Evolutionary conservation across 2,797 vertebrate genomes (phyloP), one percentile per base, ranked within the genome.

Genomic region (Muraenolepis orangiensis): DNA sequence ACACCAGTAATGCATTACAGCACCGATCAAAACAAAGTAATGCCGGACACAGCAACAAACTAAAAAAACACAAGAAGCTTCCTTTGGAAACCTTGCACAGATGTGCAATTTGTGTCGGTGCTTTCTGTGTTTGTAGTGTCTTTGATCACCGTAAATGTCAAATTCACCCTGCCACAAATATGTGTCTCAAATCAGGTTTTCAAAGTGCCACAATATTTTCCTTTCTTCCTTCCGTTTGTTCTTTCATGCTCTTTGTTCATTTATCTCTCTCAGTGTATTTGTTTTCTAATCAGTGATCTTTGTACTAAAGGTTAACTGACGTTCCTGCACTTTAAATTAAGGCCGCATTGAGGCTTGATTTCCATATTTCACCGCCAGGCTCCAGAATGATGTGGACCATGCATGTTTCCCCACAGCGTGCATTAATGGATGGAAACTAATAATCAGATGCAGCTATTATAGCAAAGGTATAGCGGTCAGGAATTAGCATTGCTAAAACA

Each of bases 21-120:
- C 80, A 75, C 66, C 77, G 78, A 80, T 81, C 80, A 74, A 77
- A 86, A 79, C 46, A 73, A 72, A 80, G 85, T 81, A 72, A 80
- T 36, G 30, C 57, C 70, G 66, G 46, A 29, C 66, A 75, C 69
- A 72, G 74, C 69, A 67, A n/a, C n/a, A 79, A 81, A 69, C 28
- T n/a, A 34, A 34, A 42, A 42, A 14, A 42, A n/a, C n/a, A n/a
- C n/a, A n/a, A n/a, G n/a, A 42, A 42, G 14, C 12, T 69, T 74
- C 80, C 68, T 80, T 73, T 78, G 69, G 57, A 78, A 23, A 83
- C 76, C 31, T 36, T 78, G 78, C 51, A 70, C 29, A 20, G 72
- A n/a, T 76, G 76, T 70, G 70, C 66, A 69, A 61, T 81, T 81
- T 82, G 40, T 67, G 73, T 74, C 40, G 74, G 57, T n/a, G n/a